These are phyloP conservation scores for Nomada fabriciana DNA, from an alignment of 2,888 invertebrate species.

Conservation along the genomic window DNA sequence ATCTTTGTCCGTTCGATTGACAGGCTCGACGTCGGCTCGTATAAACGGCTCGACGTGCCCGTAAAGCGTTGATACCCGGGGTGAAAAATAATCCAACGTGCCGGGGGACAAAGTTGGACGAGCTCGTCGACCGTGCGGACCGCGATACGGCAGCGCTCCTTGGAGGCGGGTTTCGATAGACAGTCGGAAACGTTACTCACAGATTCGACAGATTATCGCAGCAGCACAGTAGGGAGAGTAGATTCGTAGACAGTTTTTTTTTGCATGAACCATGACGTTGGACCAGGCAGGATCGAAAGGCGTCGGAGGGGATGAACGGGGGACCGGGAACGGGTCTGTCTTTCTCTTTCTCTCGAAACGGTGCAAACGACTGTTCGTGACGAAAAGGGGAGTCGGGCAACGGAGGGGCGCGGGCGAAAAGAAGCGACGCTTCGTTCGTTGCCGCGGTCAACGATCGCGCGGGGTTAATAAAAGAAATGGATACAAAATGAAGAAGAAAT, in stretches of 20 bases:
- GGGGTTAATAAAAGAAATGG: conserved; percentile 19
- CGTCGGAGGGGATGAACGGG: conserved; percentile 9
- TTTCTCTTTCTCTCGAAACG: conserved; percentile 52
- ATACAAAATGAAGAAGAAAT: neutral
- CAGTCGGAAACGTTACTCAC: conserved; percentile 18
- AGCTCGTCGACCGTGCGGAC: conserved; percentile 25
- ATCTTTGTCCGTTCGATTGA: conserved; percentile 47
- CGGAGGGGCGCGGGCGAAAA: conserved; percentile 31
- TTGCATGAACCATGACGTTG: neutral
- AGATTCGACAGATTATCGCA: conserved; percentile 28
- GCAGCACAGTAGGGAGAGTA: conserved; percentile 18
- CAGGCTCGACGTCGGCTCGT: conserved; percentile 36
- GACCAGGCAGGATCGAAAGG: conserved; percentile 18
- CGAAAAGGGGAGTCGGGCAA: conserved; percentile 26
- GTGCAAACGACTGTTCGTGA: conserved; percentile 63
- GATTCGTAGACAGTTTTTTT: conserved; percentile 22
- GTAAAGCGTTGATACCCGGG: neutral
- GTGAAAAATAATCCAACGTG: neutral
- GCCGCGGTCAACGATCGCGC: neutral
- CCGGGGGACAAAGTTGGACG: neutral
- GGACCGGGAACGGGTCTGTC: conserved; percentile 37
- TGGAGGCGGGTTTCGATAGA: conserved; percentile 12
- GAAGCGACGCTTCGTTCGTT: conserved; percentile 23
- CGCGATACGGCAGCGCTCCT: conserved; percentile 3
- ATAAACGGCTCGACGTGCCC: too few species aligned